Percentiles rank a stretch among this genome's conserved stretches.
Evolutionary conservation across 2,888 invertebrate species (phyloP).

Genomic region (Platerodrilus igneus): DNA sequence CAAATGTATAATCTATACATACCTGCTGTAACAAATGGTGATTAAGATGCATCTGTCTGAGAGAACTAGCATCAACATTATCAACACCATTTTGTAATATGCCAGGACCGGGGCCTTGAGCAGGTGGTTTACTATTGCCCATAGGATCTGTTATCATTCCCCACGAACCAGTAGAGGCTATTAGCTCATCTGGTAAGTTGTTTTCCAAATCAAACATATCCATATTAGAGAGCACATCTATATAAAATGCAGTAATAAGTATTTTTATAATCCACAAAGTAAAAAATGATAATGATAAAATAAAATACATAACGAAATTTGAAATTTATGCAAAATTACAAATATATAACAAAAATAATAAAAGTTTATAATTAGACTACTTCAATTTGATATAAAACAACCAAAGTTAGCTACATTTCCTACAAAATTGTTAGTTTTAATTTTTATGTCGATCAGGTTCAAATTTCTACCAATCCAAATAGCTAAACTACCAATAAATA

Average conservation of each 20-base stretch:
- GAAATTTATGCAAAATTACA: no score
- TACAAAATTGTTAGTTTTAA: no score
- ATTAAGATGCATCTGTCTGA: conserved; percentile 59
- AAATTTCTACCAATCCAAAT: no score
- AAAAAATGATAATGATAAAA: no score
- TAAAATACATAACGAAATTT: no score
- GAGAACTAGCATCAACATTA: conserved; percentile 51
- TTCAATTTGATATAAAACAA: no score
- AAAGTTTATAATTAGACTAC: no score
- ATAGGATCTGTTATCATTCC: conserved; percentile 56
- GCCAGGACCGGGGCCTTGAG: conserved; percentile 79
- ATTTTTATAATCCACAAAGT: no score
- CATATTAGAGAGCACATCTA: conserved; percentile 77
- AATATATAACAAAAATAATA: no score
- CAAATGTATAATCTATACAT: conserved; percentile 18
- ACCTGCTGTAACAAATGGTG: conserved; percentile 67
- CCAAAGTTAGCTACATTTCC: no score
- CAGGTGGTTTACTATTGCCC: conserved; percentile 67
- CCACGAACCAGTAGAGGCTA: conserved; percentile 69
- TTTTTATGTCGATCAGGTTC: no score
- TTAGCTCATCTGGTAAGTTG: conserved; percentile 86
- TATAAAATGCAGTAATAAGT: conserved; percentile 41
- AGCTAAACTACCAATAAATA: no score
- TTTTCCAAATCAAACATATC: conserved; percentile 88
- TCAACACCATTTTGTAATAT: conserved; percentile 70